Conservation (phyloP, 2,113 vertebrate species). For the Ciconia stormi region DNA sequence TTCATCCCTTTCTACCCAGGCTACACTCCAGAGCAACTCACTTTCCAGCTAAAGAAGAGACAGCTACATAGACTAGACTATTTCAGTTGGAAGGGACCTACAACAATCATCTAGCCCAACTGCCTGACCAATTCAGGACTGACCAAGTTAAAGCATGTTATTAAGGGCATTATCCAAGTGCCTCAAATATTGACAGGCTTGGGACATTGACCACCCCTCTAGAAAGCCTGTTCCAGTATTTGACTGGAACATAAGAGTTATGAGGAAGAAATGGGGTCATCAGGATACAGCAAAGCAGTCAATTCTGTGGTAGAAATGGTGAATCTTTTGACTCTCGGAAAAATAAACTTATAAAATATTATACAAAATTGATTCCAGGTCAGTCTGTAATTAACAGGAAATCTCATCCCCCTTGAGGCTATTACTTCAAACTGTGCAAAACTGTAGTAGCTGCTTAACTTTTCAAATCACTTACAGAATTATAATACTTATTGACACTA, state of each 20-base stretch:
- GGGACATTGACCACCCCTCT: neutral
- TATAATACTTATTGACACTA: neutral
- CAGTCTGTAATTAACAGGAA: neutral
- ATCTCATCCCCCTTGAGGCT: neutral
- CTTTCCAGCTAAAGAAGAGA: neutral
- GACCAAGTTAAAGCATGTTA: neutral
- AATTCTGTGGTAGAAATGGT: accelerated
- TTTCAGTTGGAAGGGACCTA: neutral
- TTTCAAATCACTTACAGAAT: neutral
- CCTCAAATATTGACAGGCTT: neutral
- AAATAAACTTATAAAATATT: neutral
- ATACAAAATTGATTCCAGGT: neutral
- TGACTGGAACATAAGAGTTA: neutral
- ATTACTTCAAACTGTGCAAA: neutral
- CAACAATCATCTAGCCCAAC: neutral
- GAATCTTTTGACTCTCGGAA: neutral
- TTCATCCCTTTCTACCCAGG: neutral
- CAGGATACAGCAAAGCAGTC: neutral
- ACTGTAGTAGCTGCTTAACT: neutral
- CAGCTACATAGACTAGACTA: neutral
- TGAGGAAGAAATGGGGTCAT: neutral
- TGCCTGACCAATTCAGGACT: neutral
- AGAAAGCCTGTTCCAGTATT: neutral
- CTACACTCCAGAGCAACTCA: neutral
- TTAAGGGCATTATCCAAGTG: neutral